Conservation (phyloP, 2,797 vertebrate genomes). For the Propithecus perrieri region DNA sequence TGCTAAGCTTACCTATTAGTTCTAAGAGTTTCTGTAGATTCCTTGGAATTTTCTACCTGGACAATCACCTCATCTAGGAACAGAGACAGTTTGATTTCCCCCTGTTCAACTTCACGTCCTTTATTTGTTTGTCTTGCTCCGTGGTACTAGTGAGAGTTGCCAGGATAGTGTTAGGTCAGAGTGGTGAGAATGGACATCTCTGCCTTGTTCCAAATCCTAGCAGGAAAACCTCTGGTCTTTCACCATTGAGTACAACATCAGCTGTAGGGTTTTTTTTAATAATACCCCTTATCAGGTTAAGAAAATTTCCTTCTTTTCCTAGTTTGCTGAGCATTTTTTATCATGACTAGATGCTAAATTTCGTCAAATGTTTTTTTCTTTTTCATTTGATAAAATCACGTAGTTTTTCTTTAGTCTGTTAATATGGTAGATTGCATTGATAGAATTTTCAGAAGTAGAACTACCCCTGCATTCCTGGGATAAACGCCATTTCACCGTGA, state of each 20-base stretch:
- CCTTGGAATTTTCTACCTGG: neutral
- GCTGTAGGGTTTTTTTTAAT: neutral
- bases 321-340: neutral
- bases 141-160: neutral
- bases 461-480: neutral
- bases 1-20: no score
- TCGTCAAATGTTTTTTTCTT: neutral
- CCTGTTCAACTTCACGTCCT: neutral
- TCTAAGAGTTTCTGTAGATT: neutral
- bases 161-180: neutral
- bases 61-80: neutral
- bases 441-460: neutral
- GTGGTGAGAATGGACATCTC: neutral
- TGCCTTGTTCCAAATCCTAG: neutral
- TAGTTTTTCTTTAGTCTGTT: neutral
- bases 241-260: neutral
- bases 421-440: neutral
- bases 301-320: neutral
- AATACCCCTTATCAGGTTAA: neutral
- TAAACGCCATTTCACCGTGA: neutral
- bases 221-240: neutral
- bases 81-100: neutral
- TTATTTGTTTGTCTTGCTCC: neutral
- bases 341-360: neutral
- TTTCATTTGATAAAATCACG: neutral